Conservation (phyloP, 2,888 invertebrate species). For the Brachylomia viminalis region DNA sequence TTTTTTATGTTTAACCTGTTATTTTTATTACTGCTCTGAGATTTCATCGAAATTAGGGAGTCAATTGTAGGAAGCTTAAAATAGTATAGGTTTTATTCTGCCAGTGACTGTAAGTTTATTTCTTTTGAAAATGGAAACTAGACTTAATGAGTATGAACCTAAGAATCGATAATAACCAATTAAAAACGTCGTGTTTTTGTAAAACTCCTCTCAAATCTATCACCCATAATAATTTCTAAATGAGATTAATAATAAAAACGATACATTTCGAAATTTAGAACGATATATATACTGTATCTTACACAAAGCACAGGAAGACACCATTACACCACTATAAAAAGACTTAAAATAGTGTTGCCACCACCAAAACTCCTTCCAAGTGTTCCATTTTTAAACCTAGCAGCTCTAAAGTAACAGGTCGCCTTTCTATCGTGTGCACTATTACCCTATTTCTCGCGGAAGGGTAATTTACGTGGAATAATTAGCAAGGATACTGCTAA, state of each 20-base stretch:
- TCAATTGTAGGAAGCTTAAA: not conserved
- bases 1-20: too few species aligned
- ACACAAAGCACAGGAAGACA: not conserved
- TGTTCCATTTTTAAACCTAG: constrained; percentile 33
- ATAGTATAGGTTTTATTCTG: not conserved
- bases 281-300: not conserved
- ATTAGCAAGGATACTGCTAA: constrained; percentile 53
- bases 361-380: constrained; percentile 8
- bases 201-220: too few species aligned
- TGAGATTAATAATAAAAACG: not conserved
- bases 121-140: not conserved
- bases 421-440: constrained; percentile 36
- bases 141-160: not conserved
- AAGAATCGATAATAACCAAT: not conserved
- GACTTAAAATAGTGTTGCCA: constrained; percentile 8
- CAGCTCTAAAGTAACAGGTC: constrained; percentile 50
- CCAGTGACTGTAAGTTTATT: not conserved
- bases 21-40: not conserved
- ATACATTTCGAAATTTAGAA: not conserved
- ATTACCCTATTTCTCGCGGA: constrained; percentile 43
- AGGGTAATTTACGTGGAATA: constrained; percentile 56
- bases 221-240: too few species aligned
- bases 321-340: not conserved
- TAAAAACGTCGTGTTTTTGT: too few species aligned
- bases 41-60: not conserved